Evolutionary conservation across 2,113 vertebrate genomes (phyloP).

Genomic region (Machaerirhynchus nigripectus): DNA sequence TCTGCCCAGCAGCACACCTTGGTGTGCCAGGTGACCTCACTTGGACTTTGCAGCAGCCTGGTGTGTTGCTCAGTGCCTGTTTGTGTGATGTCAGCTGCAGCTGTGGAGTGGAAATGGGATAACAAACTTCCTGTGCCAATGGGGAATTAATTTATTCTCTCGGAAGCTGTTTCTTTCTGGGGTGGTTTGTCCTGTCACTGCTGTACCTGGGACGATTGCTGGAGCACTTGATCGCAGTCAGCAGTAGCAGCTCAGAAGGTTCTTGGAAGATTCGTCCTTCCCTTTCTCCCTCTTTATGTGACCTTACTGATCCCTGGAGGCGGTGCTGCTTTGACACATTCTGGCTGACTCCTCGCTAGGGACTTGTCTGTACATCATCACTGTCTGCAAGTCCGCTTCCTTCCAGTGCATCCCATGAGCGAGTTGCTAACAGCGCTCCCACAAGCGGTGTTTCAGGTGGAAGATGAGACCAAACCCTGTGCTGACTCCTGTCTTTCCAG

Average conservation of each 20-base stretch:
- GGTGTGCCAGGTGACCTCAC: neutral
- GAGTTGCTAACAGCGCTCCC: neutral
- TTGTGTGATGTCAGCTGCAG: neutral
- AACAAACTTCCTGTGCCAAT: neutral
- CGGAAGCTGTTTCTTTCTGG: neutral
- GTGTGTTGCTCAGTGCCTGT: neutral
- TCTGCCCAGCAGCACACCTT: neutral
- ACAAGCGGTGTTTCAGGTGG: accelerated
- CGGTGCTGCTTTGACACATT: neutral
- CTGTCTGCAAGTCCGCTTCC: neutral
- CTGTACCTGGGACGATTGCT: accelerated
- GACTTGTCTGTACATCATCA: accelerated
- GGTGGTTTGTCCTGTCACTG: neutral
- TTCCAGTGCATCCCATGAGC: accelerated
- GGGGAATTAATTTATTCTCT: neutral
- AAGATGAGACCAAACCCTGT: neutral
- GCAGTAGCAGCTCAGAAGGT: neutral
- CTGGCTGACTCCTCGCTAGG: accelerated
- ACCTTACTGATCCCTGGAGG: neutral
- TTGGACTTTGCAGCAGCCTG: neutral
- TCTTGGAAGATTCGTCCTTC: neutral
- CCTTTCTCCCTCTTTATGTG: neutral
- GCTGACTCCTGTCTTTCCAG: neutral
- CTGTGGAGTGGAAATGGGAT: neutral
- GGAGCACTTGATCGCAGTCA: neutral